Base-by-base conservation (phyloP, 2,113 vertebrate species). In the Pterophyllum scalare region DNA sequence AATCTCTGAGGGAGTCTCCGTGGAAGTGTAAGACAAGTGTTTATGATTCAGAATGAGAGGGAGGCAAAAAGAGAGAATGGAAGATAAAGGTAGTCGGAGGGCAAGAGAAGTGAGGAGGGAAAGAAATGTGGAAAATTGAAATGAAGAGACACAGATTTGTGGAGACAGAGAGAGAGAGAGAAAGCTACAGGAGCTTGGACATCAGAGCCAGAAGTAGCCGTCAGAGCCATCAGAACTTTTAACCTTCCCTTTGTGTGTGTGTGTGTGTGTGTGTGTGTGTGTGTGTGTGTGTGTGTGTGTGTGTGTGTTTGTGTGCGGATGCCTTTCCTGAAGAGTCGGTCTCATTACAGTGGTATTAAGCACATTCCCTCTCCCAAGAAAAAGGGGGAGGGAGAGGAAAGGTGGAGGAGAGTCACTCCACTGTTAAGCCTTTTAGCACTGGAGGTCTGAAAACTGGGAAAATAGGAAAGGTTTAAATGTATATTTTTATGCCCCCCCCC, bases 341-440 rank as follows among this genome's bases (percentile, higher is more conserved):
- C 86, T 91, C 85, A 89, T 89, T 91, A 91, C 3, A 1, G 40
- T 31, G 84, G 75, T 81, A 90, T 92, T 88, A 90, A 76, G 62
- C 81, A 82, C 74, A 90, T 89, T 91, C 75, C 57, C n/a, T 19
- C 79, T 89, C 67, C 81, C 28, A 54, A 67, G 74, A 62, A 81
- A 61, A 38, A 40, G 19, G n/a, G 54, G 49, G 12, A 28, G 59
- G 28, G 9, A 38, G 22, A 20, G 52, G 19, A 35, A 70, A 57
- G 38, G 60, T 38, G 28, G 31, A 75, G 72, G 33, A 59, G 10
- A 59, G 26, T 62, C 35, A 19, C 20, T 80, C 52, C 82, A 46
- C 56, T 74, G 79, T 87, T 84, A 83, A 87, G 62, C 83, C 60
- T 57, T 89, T 81, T 14, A 70, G 75, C 19, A 65, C 52, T 43